These are phyloP conservation scores for Zaprionus lineosus DNA, from an alignment of 2,888 invertebrate genomes.

Conservation along the genomic window DNA sequence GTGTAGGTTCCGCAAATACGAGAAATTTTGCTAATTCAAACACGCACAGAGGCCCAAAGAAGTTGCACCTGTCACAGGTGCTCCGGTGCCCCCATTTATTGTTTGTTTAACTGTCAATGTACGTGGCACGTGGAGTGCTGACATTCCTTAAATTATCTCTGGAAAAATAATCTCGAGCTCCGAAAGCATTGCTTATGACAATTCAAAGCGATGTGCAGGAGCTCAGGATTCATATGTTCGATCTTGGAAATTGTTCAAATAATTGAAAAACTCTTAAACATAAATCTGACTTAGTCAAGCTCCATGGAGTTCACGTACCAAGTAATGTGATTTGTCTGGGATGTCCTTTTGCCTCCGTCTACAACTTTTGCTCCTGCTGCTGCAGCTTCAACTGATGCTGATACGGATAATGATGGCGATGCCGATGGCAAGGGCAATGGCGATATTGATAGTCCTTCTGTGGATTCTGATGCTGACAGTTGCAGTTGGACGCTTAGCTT, in stretches of 20 bases:
- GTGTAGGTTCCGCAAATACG: constrained; percentile 29
- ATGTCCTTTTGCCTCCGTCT: background rate
- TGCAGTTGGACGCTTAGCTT: constrained; percentile 42
- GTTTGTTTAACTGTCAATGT: constrained; percentile 23
- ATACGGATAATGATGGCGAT: too few relatives aligned
- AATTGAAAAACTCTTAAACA: constrained; percentile 19
- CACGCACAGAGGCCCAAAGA: constrained; percentile 58
- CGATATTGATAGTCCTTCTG: too few relatives aligned
- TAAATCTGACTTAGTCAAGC: background rate
- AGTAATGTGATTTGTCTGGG: constrained; percentile 3
- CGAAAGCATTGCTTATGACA: constrained; percentile 11
- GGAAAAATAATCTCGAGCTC: constrained; percentile 6
- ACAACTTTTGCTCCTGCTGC: background rate
- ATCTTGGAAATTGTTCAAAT: background rate
- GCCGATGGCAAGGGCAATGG: too few relatives aligned
- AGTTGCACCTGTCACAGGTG: constrained; percentile 50
- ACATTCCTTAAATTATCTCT: too few relatives aligned
- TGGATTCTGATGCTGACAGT: constrained; percentile 40
- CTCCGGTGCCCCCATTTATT: constrained; percentile 28
- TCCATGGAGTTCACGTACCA: constrained; percentile 31
- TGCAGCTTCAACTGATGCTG: constrained; percentile 3
- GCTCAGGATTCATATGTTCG: background rate
- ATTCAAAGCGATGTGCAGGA: constrained; percentile 25
- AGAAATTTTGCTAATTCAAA: constrained; percentile 56
- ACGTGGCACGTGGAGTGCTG: background rate